phyloP scores from a whole-genome alignment of 1,140 invertebrate species.

The Trachymyrmex septentrionalis region DNA sequence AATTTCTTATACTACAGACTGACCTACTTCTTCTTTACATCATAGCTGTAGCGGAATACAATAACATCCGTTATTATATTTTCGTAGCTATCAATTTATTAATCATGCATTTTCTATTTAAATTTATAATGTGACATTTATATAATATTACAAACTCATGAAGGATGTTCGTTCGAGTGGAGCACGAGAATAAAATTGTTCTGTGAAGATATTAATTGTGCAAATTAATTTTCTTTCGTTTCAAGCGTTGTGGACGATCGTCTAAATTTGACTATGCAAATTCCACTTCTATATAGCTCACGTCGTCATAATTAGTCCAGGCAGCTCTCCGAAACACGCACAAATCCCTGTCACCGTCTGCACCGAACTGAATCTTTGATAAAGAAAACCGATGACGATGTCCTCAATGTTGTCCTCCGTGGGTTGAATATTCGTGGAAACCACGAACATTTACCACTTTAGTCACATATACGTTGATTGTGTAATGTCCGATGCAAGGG shows the following conservation, averaged over 20 bases:
- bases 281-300: background rate
- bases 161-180: background rate
- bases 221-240: background rate
- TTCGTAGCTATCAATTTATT: background rate
- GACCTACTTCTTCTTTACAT: constrained; percentile 18
- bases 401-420: constrained; percentile 37
- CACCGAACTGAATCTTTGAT: constrained; percentile 55
- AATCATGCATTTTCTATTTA: background rate
- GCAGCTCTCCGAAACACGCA: constrained; percentile 19
- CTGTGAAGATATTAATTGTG: background rate
- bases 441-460: constrained; percentile 53
- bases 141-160: background rate
- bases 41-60: background rate
- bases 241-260: background rate
- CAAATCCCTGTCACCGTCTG: constrained; percentile 1
- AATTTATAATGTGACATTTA: background rate
- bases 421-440: constrained; percentile 40
- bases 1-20: constrained; percentile 10
- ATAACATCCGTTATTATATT: background rate
- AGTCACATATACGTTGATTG: constrained; percentile 45
- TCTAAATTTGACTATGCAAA: background rate
- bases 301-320: constrained; percentile 1
- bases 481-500: constrained; percentile 19
- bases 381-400: constrained; percentile 53
- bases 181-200: background rate